Base-by-base conservation (phyloP, 2,113 vertebrate species). In the Mastomys natalensis region DNA sequence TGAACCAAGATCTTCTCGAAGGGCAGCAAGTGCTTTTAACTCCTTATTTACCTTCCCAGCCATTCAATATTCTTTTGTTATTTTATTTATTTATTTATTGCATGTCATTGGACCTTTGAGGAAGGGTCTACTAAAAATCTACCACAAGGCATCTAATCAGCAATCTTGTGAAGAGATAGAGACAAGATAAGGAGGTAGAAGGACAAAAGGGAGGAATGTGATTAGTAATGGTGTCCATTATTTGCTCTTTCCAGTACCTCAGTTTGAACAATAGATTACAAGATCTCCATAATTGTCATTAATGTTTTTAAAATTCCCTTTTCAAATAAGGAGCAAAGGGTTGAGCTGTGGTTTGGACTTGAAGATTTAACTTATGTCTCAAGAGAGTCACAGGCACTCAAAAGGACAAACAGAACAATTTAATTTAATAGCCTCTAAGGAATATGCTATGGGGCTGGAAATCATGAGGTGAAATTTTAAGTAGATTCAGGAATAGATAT, bases 291-390 rank as follows among this genome's bases (percentile, higher is more conserved):
- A 87, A 55, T 62, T 88, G n/a, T 94, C 55, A 89, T 55, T 89
- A 91, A 87, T 82, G 68, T 68, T 94, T 87, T 45, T 16, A 84
- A 88, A 84, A 51, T 40, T 43, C 51, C 89, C 53, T 40, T 94
- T 96, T 97, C 91, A 94, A 88, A 84, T 78, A 96, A 76, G 93
- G 51, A 97, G 43, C 82, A 93, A 94, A 31, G 11, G 6, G 66
- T 85, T 16, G 60, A n/a, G 87, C 22, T 92, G 48, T 93, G 26
- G 87, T 45, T 88, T 87, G 72, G 70, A 95, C 51, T 81, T 94
- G 53, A 29, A 92, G 87, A 87, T 85, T 80, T 90, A 24, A 40
- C 55, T 89, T 70, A 43, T 84, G 26, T 66, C 51, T 95, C 13
- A 40, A 95, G 66, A 96, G 70, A 91, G 31, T 91, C 73, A 87